Base-by-base conservation (phyloP, 2,797 vertebrate species). In the Macrochelys suwanniensis region DNA sequence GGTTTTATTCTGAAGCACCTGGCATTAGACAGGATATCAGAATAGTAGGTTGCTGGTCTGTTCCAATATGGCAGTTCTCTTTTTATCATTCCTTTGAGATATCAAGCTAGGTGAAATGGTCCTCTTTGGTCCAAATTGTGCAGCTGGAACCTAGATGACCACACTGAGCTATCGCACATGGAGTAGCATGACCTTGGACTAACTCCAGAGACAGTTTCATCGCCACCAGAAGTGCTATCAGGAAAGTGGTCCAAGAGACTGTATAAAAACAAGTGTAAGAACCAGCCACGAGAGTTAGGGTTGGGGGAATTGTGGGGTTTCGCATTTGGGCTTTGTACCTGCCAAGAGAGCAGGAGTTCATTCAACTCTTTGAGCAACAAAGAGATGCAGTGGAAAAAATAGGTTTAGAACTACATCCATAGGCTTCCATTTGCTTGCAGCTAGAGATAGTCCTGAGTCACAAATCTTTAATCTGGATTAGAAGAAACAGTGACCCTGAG, bases 401-500 rank as follows among this genome's bases (percentile, higher is more conserved):
- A 57, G n/a, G 80, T 77, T 50, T 59, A 82, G 87, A 88, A 81
- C 15, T 17, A 6, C 12, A 68, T 26, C 11, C 12, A 5, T 0
- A 1, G 82, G 68, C 92, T 87, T 42, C 23, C 3, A 87, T 77
- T 33, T 31, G n/a, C 82, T 28, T 84, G 12, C 42, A 28, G 74
- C 17, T 1, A 71, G n/a, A 21, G 3, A 16, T 28, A 51, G 85
- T 17, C 15, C 47, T 71, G 2, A 90, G 3, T 19, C 53, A 6
- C 37, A 25, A 1, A 0, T 1, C 12, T 87, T 6, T 0, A 77
- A 37, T 57, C 61, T 11, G 80, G 26, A 45, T 5, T 4, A 57
- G 76, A 0, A 0, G 33, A 15, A 6, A 11, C 4, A 1, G 5
- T 42, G n/a, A 7, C 2, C 8, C 23, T 37, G n/a, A 0, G 9